A percentile compares a stretch with the other conserved stretches of the same genome.
Conservation (phyloP, 2,797 vertebrate genomes). For the Enteromius argenteus region DNA sequence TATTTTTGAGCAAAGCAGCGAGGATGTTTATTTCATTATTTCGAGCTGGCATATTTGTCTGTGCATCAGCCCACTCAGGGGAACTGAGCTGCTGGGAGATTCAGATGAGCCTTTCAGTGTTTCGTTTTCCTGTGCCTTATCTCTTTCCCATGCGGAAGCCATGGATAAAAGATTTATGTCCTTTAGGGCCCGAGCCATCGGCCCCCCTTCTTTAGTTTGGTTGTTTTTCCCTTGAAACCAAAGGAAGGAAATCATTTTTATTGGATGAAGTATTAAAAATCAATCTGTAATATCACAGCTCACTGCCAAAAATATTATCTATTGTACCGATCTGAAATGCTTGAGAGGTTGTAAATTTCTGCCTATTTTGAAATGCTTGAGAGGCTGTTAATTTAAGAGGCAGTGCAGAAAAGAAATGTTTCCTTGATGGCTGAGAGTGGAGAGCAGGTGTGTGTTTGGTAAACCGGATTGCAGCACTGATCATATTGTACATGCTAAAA, state of each 20-base stretch:
- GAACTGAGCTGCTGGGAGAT: constrained; percentile 20
- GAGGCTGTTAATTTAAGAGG: constrained; percentile 14
- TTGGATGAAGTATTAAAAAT: constrained; percentile 54
- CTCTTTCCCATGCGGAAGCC: constrained; percentile 1
- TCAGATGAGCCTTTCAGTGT: constrained; percentile 37
- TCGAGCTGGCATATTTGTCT: constrained; percentile 39
- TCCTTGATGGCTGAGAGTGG: not conserved
- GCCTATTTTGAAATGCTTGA: constrained; percentile 39
- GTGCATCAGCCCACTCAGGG: constrained; percentile 28
- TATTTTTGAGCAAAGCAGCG: constrained; percentile 3
- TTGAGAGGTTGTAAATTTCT: constrained; percentile 39
- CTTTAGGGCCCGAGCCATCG: constrained; percentile 14
- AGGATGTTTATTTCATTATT: constrained; percentile 35
- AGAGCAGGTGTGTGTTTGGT: constrained; percentile 39
- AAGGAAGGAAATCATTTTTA: constrained; percentile 34
- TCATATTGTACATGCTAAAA: not conserved
- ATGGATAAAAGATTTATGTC: constrained; percentile 47
- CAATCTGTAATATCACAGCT: constrained; percentile 54
- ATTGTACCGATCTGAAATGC: constrained; percentile 35
- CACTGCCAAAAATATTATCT: constrained; percentile 37
- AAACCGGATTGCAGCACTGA: constrained; percentile 5
- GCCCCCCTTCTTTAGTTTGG: not conserved
- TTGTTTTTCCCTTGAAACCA: constrained; percentile 41
- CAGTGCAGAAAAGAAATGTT: constrained; percentile 26
- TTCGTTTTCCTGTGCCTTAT: constrained; percentile 30